Percentiles rank a stretch among this genome's conserved stretches.
phyloP scores from a whole-genome alignment of 2,113 vertebrate genomes.

The Aleadryas rufinucha region DNA sequence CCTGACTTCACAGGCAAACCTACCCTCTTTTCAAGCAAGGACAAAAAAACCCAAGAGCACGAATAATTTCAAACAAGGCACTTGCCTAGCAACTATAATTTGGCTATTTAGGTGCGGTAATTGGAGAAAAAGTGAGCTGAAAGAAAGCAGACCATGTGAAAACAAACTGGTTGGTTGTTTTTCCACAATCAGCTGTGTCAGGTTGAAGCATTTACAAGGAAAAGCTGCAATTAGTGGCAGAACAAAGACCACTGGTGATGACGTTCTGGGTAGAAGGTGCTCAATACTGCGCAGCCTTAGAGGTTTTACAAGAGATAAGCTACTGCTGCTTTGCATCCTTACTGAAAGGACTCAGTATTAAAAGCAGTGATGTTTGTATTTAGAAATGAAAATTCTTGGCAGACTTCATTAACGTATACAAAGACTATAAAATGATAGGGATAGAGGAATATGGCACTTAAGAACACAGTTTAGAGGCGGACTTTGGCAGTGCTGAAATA shows the following conservation, averaged over 20 bases:
- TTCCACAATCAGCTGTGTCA: neutral
- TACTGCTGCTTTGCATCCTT: neutral
- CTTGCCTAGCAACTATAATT: neutral
- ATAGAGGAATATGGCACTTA: neutral
- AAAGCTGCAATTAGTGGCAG: neutral
- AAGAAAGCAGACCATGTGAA: neutral
- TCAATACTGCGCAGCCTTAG: accelerated
- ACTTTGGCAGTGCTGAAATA: neutral
- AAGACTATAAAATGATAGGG: neutral
- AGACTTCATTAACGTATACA: neutral
- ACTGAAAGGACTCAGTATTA: neutral
- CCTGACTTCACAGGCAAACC: neutral
- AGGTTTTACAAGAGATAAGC: neutral
- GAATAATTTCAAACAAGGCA: neutral
- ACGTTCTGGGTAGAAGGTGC: accelerated
- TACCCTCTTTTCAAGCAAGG: neutral
- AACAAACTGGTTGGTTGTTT: neutral
- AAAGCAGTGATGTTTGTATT: neutral
- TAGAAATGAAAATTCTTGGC: neutral
- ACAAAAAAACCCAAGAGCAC: neutral
- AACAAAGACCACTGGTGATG: neutral
- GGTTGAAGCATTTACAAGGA: neutral
- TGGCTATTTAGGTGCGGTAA: neutral
- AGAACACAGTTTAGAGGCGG: neutral
- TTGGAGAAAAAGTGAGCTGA: neutral